Evolutionary conservation across 2,888 invertebrate genomes (phyloP).

Genomic region (Cremastinae sp.): DNA sequence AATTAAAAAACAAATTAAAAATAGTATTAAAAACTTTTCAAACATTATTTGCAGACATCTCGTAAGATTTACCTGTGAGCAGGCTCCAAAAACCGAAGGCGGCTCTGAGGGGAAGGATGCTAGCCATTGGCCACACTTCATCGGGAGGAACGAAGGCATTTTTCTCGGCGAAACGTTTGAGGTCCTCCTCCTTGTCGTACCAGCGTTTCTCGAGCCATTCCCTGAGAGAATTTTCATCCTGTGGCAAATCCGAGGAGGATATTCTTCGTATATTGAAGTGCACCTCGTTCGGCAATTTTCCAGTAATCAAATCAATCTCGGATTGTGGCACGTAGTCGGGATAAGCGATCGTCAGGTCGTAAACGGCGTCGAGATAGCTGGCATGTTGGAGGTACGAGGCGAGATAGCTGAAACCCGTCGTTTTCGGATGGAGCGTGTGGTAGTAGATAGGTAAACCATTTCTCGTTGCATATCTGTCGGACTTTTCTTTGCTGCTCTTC

Average conservation of each 20-base stretch:
- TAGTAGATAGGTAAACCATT: constrained; percentile 87
- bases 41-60: not conserved
- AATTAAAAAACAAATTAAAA: not conserved
- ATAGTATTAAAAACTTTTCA: not conserved
- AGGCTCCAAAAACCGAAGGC: constrained; percentile 86
- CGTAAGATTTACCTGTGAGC: constrained; percentile 75
- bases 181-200: constrained; percentile 85
- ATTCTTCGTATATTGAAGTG: constrained; percentile 89
- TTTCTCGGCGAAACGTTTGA: constrained; percentile 83
- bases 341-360: constrained; percentile 93
- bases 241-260: constrained; percentile 83
- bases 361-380: constrained; percentile 87
- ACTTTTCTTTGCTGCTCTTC: constrained; percentile 85
- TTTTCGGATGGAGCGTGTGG: constrained; percentile 92
- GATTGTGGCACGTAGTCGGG: constrained; percentile 88
- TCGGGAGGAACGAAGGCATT: constrained; percentile 80
- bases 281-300: constrained; percentile 88
- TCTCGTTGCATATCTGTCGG: constrained; percentile 87
- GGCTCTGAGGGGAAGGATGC: constrained; percentile 79
- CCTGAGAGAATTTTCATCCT: constrained; percentile 82
- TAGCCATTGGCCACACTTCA: constrained; percentile 76
- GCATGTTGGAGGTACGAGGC: constrained; percentile 83
- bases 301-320: constrained; percentile 87
- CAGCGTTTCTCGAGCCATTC: constrained; percentile 86
- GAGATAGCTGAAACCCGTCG: constrained; percentile 88